Evolutionary conservation across 2,797 vertebrate species (phyloP).

Genomic region (Taeniopygia guttata): DNA sequence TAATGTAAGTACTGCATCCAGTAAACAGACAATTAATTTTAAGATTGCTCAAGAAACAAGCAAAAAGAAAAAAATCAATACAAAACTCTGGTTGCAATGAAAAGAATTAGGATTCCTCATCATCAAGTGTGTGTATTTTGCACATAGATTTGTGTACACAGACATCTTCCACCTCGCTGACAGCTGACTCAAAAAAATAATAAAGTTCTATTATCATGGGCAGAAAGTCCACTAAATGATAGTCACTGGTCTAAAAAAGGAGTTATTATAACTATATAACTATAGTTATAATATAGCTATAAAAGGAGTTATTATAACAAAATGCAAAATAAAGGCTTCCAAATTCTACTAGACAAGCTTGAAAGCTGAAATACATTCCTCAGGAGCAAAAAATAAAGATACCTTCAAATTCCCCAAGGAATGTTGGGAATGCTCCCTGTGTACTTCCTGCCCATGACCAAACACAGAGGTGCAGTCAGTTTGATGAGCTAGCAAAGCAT

Average conservation of each 20-base stretch:
- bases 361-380: not conserved
- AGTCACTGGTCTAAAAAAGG: not conserved
- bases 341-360: not conserved
- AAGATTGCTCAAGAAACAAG: not conserved
- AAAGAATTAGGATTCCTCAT: not conserved
- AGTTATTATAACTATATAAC: not conserved
- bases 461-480: not conserved
- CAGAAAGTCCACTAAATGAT: not conserved
- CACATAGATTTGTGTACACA: not conserved
- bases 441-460: fast-evolving
- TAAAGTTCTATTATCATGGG: not conserved
- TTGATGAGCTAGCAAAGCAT: too few relatives aligned
- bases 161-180: not conserved
- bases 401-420: not conserved
- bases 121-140: not conserved
- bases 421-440: not conserved
- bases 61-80: not conserved
- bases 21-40: not conserved
- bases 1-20: not conserved
- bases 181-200: not conserved
- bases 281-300: not conserved
- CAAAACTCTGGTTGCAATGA: not conserved
- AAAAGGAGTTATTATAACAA: not conserved
- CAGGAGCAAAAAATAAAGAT: not conserved
- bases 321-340: not conserved